These are phyloP conservation scores for Drosophila ezoana DNA, from an alignment of 2,888 invertebrate species.

Conservation along the genomic window DNA sequence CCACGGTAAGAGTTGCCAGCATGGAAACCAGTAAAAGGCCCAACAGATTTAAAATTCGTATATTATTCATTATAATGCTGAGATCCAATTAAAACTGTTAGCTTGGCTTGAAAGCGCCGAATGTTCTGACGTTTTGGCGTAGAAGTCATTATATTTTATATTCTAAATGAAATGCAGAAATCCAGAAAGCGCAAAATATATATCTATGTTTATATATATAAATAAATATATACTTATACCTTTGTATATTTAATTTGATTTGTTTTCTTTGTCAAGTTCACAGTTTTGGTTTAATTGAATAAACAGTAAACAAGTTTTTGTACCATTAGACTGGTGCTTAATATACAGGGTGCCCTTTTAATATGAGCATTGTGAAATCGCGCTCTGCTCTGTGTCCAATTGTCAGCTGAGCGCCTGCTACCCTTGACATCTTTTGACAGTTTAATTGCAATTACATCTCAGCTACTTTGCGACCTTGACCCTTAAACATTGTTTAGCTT, in stretches of 20 bases:
- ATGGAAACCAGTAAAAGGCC: slow-evolving; percentile 20
- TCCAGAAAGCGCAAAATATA: slow-evolving; percentile 33
- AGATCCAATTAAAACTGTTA: slow-evolving; percentile 24
- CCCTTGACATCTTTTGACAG: slow-evolving; percentile 28
- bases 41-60: slow-evolving; percentile 17
- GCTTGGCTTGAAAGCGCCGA: slow-evolving; percentile 28
- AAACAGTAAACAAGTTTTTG: slow-evolving; percentile 64
- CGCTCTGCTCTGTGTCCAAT: slow-evolving; percentile 1
- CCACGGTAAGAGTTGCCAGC: slow-evolving; percentile 1
- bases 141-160: slow-evolving; percentile 48
- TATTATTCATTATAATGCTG: slow-evolving; percentile 32
- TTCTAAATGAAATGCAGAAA: slow-evolving; percentile 38
- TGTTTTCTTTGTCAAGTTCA: slow-evolving; percentile 26
- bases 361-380: neutral
- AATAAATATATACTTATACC: neutral
- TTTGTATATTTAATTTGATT: slow-evolving; percentile 30
- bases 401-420: slow-evolving; percentile 8
- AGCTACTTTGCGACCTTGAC: slow-evolving; percentile 20
- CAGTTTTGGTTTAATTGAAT: slow-evolving; percentile 21
- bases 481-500: neutral
- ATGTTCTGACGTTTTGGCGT: slow-evolving; percentile 35
- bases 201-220: neutral
- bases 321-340: slow-evolving; percentile 49
- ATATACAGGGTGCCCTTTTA: slow-evolving; percentile 57
- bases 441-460: neutral